Conservation (phyloP, 2,113 vertebrate species). For the Zosterops pallidus region DNA sequence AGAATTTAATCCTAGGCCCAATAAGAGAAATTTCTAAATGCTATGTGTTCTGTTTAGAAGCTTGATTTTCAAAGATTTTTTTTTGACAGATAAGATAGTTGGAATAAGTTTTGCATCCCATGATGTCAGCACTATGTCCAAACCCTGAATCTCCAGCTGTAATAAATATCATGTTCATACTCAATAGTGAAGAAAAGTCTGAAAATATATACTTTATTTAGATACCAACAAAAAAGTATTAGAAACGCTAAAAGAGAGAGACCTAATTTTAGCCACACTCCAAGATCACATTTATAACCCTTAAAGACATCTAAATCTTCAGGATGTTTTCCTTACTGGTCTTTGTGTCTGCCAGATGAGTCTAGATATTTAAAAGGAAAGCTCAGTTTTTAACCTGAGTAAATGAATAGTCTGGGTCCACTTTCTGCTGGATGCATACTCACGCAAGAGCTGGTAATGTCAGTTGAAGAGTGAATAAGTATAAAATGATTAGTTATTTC, state of each 20-base stretch:
- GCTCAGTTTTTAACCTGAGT: neutral
- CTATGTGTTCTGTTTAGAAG: neutral
- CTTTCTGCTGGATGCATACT: rapidly evolving
- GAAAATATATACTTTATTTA: neutral
- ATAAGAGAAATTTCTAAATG: neutral
- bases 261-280: neutral
- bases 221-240: neutral
- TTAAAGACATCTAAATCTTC: neutral
- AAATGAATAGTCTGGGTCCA: neutral
- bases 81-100: neutral
- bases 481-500: neutral
- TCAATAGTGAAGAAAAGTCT: neutral
- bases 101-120: neutral
- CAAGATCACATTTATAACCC: neutral
- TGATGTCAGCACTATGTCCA: neutral
- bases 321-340: neutral
- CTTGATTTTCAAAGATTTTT: neutral
- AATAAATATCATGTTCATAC: neutral
- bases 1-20: neutral
- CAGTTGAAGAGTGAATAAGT: neutral
- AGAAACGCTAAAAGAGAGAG: neutral
- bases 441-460: neutral
- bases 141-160: neutral
- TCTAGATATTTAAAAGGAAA: neutral
- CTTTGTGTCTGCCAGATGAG: neutral